A percentile compares a stretch with the other conserved stretches of the same genome.
phyloP scores from a whole-genome alignment of 2,113 vertebrate species.

The Cebidichthys violaceus region DNA sequence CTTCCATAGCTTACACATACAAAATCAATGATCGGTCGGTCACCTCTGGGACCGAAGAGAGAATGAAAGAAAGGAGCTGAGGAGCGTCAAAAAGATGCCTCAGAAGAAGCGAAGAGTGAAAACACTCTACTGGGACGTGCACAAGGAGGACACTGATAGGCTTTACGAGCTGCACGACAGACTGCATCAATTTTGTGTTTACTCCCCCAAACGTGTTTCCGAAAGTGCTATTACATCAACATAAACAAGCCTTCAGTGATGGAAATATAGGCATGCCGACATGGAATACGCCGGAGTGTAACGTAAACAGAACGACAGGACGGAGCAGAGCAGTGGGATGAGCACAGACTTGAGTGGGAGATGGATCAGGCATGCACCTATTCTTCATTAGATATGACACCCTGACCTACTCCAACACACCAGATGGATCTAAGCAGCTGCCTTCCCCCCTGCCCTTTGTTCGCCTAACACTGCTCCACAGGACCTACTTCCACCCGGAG shows the following conservation, averaged over 20 bases:
- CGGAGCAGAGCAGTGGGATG: background rate
- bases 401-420: slow-evolving; percentile 19
- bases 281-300: background rate
- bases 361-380: background rate
- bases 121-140: background rate
- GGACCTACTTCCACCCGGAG: slow-evolving; percentile 44
- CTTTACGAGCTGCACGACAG: slow-evolving; percentile 23
- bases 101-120: slow-evolving; percentile 10
- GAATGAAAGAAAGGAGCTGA: background rate
- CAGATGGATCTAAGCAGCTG: slow-evolving; percentile 61
- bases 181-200: slow-evolving; percentile 32
- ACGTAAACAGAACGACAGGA: background rate
- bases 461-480: slow-evolving; percentile 36
- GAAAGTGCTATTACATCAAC: slow-evolving; percentile 51
- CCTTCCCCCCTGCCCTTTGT: slow-evolving; percentile 44
- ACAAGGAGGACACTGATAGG: slow-evolving; percentile 34
- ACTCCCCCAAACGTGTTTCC: slow-evolving; percentile 23
- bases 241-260: slow-evolving; percentile 31
- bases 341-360: background rate
- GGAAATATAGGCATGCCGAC: slow-evolving; percentile 5
- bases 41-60: background rate
- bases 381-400: slow-evolving; percentile 45
- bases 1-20: background rate
- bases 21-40: background rate
- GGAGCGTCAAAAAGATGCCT: background rate